Base-by-base conservation (phyloP, 2,888 invertebrate genomes). In the Eustalomyia histrio region DNA sequence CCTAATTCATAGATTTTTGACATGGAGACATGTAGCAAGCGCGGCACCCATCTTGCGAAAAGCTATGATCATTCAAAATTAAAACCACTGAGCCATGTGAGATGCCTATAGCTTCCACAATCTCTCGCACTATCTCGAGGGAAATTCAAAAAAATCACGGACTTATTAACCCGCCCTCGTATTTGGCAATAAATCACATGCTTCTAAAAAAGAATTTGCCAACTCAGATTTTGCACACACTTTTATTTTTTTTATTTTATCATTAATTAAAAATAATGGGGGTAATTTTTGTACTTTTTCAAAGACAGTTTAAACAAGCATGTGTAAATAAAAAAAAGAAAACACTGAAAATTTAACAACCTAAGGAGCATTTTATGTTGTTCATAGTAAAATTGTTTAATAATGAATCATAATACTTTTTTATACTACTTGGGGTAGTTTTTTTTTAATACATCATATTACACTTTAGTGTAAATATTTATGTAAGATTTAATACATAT, bases 401-500 rank as follows among this genome's bases (percentile, higher is more conserved):
- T 33, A 63, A 68, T 73, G 79, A 79, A 55, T 79, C 78, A 79
- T 57, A 50, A 47, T 35, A 24, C 47, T 61, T 14, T 47, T 12
- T 12, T 9, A 6, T 12, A 53, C 53, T 61, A 68, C 60, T 47
- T 16, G 67, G 65, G 69, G 67, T 17, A 35, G 35, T 52, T 47
- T 4, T 63, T 47, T 4, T 63, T 3, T 43, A 2, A 8, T 61
- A 35, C 21, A 35, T 35, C 35, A 7, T 4, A 21, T 21, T 39
- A 39, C 39, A 47, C 14, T 47, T 47, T 16, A n/a, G 2, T 47
- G 4, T 47, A 47, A 47, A 47, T 47, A 47, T 47, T 47, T 43
- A 35, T 35, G 5, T 12, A 43, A 43, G 35, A 43, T 14, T 14
- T 47, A 47, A 47, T 47, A n/a, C n/a, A n/a, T n/a, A 14, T 47